Conservation (phyloP, 2,113 vertebrate genomes). For the Brevimyrus niger region DNA sequence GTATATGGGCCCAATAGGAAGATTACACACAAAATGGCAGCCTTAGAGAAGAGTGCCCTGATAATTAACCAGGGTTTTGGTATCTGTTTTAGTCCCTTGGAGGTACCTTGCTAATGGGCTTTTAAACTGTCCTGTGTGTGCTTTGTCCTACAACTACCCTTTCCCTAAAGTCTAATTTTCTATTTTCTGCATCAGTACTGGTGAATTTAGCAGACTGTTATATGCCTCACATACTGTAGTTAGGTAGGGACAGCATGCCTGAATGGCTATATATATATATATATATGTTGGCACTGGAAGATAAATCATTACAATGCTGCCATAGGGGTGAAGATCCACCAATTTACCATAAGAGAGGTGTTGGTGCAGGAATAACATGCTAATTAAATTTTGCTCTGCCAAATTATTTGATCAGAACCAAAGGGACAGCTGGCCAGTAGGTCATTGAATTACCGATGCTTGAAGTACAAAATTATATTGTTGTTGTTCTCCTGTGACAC, state of each 20-base stretch:
- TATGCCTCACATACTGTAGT: neutral
- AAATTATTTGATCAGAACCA: neutral
- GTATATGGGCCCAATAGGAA: neutral
- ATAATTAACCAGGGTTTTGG: neutral
- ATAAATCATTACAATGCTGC: neutral
- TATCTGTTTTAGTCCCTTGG: neutral
- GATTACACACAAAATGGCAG: neutral
- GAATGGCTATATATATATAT: neutral
- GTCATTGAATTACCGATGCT: neutral
- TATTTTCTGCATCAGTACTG: neutral
- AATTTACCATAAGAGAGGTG: neutral
- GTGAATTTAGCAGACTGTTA: neutral
- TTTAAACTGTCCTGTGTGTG: neutral
- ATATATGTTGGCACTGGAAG: neutral
- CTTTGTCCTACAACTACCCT: neutral
- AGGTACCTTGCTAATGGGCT: constrained; percentile 1
- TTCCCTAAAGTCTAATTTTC: neutral
- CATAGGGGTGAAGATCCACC: neutral
- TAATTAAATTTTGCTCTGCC: neutral
- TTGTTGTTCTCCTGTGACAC: neutral
- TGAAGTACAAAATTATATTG: neutral
- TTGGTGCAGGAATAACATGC: neutral
- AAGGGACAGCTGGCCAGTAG: neutral
- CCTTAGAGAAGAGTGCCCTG: neutral
- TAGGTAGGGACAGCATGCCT: neutral